Evolutionary conservation across 37 sponge, comb jelly and placozoan genomes (phyloP), one percentile per base, ranked within the genome.

Genomic region (Chondrilla cf. caribensis): DNA sequence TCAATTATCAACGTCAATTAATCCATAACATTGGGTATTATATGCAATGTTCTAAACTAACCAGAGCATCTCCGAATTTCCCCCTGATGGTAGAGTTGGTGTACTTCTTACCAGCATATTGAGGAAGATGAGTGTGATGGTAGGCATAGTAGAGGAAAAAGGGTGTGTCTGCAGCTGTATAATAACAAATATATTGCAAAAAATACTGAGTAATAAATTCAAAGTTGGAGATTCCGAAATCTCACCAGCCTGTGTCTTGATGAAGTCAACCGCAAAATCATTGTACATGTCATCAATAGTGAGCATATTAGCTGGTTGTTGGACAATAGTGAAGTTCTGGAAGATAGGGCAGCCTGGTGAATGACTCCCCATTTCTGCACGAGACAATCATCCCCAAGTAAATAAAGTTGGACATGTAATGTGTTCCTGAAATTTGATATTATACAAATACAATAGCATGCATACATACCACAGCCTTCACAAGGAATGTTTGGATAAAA

Each of bases 91-190:
- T 84, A 24, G 79, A 54, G 39, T 91, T 91, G 3, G 81, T 72
- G 51, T 85, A 88, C 37, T 17, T 21, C 42, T 87, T 29, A 14
- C 92, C 84, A 54, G 88, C 76, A 79, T 81, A 91, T 51, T 91
- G 92, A 71, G 92, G 92, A 22, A 29, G n/a, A 54, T 91, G 92
- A 29, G 84, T 85, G 54, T 91, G 92, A 9, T 91, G 92, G 71
- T 80, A 88, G 51, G 92, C 83, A 40, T 77, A 72, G 73, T 85
- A 88, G 54, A 91, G 84, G 58, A 88, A 91, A 81, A 91, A 91
- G 0, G 92, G 88, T 6, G 47, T 81, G 6, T 44, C 55, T 0
- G 68, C 44, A 40, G 68, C 82, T 82, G 58, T 22, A 36, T 32
- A 24, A 59, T 2, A 2, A 59, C 60, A 59, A 59, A 26, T 59